Conservation (phyloP, 2,113 vertebrate species). For the Cyprinus carpio region DNA sequence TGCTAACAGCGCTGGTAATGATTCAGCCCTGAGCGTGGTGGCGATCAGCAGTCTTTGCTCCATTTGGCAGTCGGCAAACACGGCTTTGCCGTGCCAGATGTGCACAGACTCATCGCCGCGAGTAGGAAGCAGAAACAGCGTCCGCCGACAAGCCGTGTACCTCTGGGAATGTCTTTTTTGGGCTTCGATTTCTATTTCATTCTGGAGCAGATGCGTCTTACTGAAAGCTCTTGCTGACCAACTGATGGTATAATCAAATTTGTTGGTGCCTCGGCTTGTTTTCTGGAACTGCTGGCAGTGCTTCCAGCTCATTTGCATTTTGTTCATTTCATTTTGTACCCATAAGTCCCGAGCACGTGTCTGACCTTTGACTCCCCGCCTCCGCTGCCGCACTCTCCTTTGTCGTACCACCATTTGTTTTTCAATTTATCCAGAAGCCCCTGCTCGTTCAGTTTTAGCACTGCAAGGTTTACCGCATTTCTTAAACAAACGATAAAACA, state of each 20-base stretch:
- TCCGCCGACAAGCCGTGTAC: constrained; percentile 49
- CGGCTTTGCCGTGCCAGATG: constrained; percentile 90
- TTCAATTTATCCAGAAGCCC: constrained; percentile 97
- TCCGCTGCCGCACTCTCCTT: constrained; percentile 94
- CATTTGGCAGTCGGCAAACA: constrained; percentile 89
- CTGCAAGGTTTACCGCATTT: constrained; percentile 95
- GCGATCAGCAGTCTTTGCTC: constrained; percentile 87
- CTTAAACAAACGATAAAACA: constrained; percentile 94
- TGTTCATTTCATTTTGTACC: constrained; percentile 76
- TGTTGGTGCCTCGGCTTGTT: constrained; percentile 37
- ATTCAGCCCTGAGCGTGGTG: constrained; percentile 62
- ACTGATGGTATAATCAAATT: neutral
- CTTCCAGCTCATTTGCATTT: constrained; percentile 88
- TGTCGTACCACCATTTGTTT: constrained; percentile 98
- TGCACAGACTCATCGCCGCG: constrained; percentile 90
- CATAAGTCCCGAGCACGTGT: constrained; percentile 87
- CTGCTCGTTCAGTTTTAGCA: constrained; percentile 94
- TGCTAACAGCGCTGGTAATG: constrained; percentile 49
- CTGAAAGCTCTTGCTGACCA: neutral
- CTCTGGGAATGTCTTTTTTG: neutral
- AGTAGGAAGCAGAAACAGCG: constrained; percentile 89
- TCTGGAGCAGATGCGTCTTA: neutral
- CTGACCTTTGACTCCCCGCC: constrained; percentile 96
- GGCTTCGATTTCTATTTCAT: neutral
- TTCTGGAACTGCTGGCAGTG: constrained; percentile 65